Percentiles rank a stretch among this genome's conserved stretches.
phyloP scores from a whole-genome alignment of 2,113 vertebrate species.

The Chloropsis hardwickii region DNA sequence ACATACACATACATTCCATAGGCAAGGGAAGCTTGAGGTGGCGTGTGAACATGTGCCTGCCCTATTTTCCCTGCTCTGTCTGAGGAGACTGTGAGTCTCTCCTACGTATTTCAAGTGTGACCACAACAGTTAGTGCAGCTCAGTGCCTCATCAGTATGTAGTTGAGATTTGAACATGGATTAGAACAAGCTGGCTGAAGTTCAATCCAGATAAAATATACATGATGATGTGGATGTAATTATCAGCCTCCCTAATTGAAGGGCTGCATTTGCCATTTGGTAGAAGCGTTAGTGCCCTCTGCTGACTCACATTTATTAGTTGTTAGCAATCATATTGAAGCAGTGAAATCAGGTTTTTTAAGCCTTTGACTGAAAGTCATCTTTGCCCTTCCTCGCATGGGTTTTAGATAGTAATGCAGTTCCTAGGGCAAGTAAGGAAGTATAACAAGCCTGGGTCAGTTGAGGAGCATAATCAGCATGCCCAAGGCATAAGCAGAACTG shows the following conservation, averaged over 20 bases:
- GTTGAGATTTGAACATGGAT: slow-evolving; percentile 34
- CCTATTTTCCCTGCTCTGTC: not conserved
- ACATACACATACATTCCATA: rapidly evolving
- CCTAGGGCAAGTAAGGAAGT: not conserved
- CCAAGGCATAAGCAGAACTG: not conserved
- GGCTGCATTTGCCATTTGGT: not conserved
- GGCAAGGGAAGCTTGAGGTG: not conserved
- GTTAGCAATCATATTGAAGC: not conserved
- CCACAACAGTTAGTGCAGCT: not conserved
- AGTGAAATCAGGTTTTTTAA: not conserved
- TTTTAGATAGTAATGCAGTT: not conserved
- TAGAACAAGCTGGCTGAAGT: slow-evolving; percentile 38
- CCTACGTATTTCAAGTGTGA: not conserved
- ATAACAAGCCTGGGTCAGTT: not conserved
- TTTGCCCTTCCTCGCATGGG: not conserved
- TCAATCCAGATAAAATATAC: slow-evolving; percentile 55
- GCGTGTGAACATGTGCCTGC: not conserved
- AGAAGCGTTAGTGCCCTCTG: slow-evolving; percentile 13
- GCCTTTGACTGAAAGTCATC: not conserved
- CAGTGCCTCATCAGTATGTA: slow-evolving; percentile 4
- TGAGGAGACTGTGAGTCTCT: not conserved
- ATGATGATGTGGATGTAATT: slow-evolving; percentile 41
- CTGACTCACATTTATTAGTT: not conserved
- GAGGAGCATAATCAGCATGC: not conserved
- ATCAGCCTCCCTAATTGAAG: slow-evolving; percentile 39